A percentile compares a stretch with the other conserved stretches of the same genome.
Conservation (phyloP, 2,888 invertebrate genomes). For the Sceliomorpha sp. region DNA sequence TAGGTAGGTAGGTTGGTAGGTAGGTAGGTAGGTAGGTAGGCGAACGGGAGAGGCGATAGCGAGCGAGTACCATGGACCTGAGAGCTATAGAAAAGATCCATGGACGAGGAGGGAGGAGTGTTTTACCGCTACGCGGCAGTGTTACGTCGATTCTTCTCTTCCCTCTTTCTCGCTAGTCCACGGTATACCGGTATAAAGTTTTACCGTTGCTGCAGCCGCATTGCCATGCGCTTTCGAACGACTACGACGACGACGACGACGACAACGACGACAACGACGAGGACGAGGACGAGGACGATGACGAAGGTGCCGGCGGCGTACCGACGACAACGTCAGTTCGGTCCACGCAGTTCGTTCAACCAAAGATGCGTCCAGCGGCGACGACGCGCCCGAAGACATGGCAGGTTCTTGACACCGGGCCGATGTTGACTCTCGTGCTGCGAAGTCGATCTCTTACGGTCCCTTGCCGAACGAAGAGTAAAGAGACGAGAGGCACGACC, state of each 20-base stretch:
- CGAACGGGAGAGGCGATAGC: not conserved
- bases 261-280: not conserved
- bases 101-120: conserved; percentile 58
- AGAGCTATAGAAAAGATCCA: not conserved
- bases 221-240: conserved; percentile 41
- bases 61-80: not conserved
- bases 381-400: conserved; percentile 58
- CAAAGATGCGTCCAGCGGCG: conserved; percentile 59
- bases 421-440: not conserved
- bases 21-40: too few relatives aligned
- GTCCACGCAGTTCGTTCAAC: conserved; percentile 72
- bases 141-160: conserved; percentile 66
- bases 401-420: conserved; percentile 65
- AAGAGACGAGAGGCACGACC: too few relatives aligned
- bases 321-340: conserved; percentile 29
- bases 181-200: conserved; percentile 62
- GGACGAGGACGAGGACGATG: conserved; percentile 9
- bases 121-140: conserved; percentile 75
- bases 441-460: too few relatives aligned
- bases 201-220: conserved; percentile 66
- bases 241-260: conserved; percentile 1
- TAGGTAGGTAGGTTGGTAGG: too few relatives aligned
- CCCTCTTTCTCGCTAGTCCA: conserved; percentile 41
- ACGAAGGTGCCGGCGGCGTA: not conserved
- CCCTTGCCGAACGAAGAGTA: too few relatives aligned